A percentile compares a stretch with the other conserved stretches of the same genome.
Evolutionary conservation across 1,140 invertebrate genomes (phyloP).

Genomic region (Drosophila funebris): DNA sequence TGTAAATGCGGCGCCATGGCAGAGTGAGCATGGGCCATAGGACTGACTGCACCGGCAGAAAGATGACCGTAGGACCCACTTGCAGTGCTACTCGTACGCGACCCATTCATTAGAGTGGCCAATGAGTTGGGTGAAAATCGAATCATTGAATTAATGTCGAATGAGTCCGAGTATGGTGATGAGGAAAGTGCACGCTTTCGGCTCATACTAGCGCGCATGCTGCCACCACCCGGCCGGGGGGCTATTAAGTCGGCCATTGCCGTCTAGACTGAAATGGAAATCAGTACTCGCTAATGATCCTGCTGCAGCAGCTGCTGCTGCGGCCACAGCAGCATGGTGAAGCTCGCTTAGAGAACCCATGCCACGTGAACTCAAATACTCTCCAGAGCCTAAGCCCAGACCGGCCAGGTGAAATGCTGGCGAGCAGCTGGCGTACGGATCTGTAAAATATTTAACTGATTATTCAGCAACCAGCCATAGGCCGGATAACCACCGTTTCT

Average conservation of each 20-base stretch:
- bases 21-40: conserved; percentile 87
- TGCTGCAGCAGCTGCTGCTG: conserved; percentile 60
- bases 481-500: too few species aligned
- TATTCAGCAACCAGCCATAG: too few species aligned
- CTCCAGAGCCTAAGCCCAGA: conserved; percentile 70
- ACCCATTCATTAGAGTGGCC: conserved; percentile 95
- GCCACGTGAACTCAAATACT: conserved; percentile 67
- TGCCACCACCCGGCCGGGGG: conserved; percentile 78
- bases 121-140: conserved; percentile 97
- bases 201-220: conserved; percentile 88
- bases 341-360: conserved; percentile 66
- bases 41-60: conserved; percentile 88
- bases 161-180: conserved; percentile 96
- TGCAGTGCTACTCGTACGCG: conserved; percentile 91
- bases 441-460: conserved; percentile 27
- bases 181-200: conserved; percentile 96
- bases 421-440: conserved; percentile 69
- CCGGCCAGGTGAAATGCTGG: conserved; percentile 75
- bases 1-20: conserved; percentile 89
- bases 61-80: conserved; percentile 97
- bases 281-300: conserved; percentile 89
- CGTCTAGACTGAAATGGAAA: conserved; percentile 90
- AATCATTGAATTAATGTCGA: conserved; percentile 97
- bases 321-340: conserved; percentile 75
- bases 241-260: conserved; percentile 84